Percentiles rank a stretch among this genome's conserved stretches.
Evolutionary conservation across 1,140 invertebrate genomes (phyloP).

Genomic region (Calephelis virginiensis): DNA sequence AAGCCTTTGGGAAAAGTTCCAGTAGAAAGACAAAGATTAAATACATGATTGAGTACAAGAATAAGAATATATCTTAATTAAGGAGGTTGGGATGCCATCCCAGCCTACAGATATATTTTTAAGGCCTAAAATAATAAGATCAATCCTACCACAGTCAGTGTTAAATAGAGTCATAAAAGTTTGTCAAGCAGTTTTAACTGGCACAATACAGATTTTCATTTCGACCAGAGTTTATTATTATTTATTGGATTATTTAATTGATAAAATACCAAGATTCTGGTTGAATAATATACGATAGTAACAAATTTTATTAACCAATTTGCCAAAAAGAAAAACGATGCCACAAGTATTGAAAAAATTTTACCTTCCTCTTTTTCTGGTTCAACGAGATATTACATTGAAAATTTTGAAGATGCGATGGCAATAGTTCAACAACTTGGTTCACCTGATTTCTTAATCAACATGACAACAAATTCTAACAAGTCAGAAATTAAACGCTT

Average conservation of each 20-base stretch:
- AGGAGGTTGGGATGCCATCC: neutral
- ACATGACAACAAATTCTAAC: conserved; percentile 22
- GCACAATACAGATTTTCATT: conserved; percentile 21
- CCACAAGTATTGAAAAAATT: conserved; percentile 21
- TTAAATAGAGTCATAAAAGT: no score
- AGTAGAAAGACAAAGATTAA: neutral
- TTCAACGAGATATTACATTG: conserved; percentile 20
- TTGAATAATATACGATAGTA: conserved; percentile 23
- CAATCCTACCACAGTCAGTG: no score
- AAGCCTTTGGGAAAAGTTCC: no score
- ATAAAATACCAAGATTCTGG: conserved; percentile 24
- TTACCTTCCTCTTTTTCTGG: conserved; percentile 6
- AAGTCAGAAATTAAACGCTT: conserved; percentile 24
- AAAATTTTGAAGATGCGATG: conserved; percentile 18
- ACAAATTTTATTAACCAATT: conserved; percentile 21
- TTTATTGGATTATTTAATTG: conserved; percentile 19
- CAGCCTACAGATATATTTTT: neutral
- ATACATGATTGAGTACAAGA: neutral
- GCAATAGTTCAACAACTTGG: conserved; percentile 14
- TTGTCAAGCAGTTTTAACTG: conserved; percentile 18
- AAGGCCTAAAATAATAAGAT: neutral
- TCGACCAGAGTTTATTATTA: conserved; percentile 21
- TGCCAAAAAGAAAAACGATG: conserved; percentile 24
- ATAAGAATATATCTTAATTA: neutral
- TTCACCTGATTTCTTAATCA: conserved; percentile 21